Conservation (phyloP, 2,113 vertebrate genomes). For the Gallinago jamesoni region DNA sequence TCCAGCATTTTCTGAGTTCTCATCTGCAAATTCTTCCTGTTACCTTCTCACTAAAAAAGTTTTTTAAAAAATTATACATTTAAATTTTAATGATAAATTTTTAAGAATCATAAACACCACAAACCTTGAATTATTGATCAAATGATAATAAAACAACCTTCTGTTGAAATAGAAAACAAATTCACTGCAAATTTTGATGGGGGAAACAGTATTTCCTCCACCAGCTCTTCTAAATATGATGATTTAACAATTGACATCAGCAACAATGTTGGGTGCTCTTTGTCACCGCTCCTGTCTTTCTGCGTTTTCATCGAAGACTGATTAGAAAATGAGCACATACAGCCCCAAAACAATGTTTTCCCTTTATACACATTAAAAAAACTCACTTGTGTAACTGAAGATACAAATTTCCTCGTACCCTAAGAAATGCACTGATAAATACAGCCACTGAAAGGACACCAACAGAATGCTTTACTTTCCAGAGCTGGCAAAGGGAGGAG, state of each 20-base stretch:
- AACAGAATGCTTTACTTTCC: accelerated
- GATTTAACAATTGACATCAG: background rate
- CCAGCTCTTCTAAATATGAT: background rate
- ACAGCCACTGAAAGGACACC: background rate
- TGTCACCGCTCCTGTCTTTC: background rate
- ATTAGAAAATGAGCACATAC: background rate
- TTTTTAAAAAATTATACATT: background rate
- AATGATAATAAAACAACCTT: background rate
- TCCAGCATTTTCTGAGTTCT: background rate
- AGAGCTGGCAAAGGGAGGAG: background rate
- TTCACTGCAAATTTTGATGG: background rate
- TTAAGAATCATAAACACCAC: background rate
- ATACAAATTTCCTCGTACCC: background rate
- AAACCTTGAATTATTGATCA: background rate
- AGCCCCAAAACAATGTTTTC: background rate
- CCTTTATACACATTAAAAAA: background rate
- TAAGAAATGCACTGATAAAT: background rate
- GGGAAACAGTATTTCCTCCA: background rate
- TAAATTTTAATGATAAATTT: background rate
- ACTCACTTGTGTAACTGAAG: background rate
- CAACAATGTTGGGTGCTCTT: background rate
- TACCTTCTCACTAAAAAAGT: background rate
- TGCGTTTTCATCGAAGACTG: background rate
- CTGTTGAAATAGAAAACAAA: background rate
- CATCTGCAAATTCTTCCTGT: background rate